Conservation (phyloP, 1,140 invertebrate species). For the Aplysia californica region DNA sequence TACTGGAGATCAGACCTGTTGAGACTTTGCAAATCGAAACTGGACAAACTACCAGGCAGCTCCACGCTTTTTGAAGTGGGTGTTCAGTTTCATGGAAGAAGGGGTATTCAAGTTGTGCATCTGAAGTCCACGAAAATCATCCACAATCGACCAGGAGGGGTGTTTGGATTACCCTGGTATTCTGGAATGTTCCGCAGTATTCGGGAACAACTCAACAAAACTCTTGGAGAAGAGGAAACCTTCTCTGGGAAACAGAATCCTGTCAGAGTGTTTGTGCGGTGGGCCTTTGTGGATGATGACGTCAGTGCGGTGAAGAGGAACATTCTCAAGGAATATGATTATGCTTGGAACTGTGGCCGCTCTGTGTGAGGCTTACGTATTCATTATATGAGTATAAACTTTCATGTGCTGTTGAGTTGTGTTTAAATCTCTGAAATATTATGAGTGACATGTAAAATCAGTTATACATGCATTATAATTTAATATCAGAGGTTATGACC, state of each 20-base stretch:
- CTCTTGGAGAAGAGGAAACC: too few relatives aligned
- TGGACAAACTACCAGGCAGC: not conserved
- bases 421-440: not conserved
- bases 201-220: not conserved
- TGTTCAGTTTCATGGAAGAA: not conserved
- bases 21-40: too few relatives aligned
- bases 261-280: not conserved
- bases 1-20: not conserved
- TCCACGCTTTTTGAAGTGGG: not conserved
- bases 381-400: not conserved
- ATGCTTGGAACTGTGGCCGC: not conserved
- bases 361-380: not conserved
- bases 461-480: not conserved
- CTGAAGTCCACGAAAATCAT: not conserved
- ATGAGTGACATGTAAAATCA: not conserved
- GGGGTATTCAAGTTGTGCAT: not conserved
- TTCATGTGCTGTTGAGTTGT: not conserved
- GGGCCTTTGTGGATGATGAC: not conserved
- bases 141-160: not conserved
- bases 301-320: not conserved
- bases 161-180: slow-evolving; percentile 2
- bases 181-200: not conserved
- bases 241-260: too few relatives aligned
- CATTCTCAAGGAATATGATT: not conserved
- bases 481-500: not conserved